These are phyloP conservation scores for Opisthocomus hoazin DNA, from an alignment of 2,113 vertebrate genomes.

Conservation along the genomic window DNA sequence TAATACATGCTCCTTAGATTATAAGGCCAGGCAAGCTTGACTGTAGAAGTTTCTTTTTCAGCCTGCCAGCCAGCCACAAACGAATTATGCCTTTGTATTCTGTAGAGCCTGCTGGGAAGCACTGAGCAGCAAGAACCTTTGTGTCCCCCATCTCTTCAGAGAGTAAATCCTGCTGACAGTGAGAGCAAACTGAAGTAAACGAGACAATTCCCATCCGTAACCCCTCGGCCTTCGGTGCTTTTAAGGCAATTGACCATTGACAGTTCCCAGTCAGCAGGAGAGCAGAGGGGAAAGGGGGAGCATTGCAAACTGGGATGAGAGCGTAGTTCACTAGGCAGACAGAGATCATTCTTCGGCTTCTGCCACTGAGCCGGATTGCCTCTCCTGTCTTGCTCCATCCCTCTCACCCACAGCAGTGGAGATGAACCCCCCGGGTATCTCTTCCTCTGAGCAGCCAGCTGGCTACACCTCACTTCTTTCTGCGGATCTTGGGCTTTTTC, in stretches of 20 bases:
- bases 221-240: neutral
- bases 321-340: neutral
- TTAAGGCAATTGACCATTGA: neutral
- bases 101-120: neutral
- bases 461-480: slow-evolving; percentile 86
- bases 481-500: slow-evolving; percentile 96
- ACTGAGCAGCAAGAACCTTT: neutral
- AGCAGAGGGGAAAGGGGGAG: neutral
- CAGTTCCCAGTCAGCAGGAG: neutral
- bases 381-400: neutral
- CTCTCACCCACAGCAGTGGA: neutral
- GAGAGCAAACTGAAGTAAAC: neutral
- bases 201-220: neutral
- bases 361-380: neutral
- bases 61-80: neutral
- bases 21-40: neutral
- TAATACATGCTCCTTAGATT: neutral
- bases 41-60: neutral
- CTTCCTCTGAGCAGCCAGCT: neutral
- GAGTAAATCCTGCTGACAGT: neutral
- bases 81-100: neutral
- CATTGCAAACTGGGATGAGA: neutral
- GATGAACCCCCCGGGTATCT: neutral
- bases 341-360: neutral
- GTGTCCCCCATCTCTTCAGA: neutral